Base-by-base conservation (phyloP, 1,140 invertebrate species). In the Anthonomus grandis region DNA sequence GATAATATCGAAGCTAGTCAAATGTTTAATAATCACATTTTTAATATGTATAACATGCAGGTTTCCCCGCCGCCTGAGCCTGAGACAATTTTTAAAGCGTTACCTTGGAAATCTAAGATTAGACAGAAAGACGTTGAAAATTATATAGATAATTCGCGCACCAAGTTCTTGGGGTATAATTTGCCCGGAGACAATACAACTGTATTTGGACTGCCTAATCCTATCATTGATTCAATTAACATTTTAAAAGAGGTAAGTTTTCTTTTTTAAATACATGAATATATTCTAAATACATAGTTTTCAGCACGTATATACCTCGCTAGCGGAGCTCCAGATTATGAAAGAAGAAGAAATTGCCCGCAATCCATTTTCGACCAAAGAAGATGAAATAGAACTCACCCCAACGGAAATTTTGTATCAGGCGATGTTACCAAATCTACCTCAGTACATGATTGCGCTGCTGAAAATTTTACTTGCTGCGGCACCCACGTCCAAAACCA, bases 71-170 rank as follows among this genome's bases (percentile, higher is more conserved):
- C 42, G 22, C 48, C 50, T 4, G 49, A 46, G 18, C 49, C 52
- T 39, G 49, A 52, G 23, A 12, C 44, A 12, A 24, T 66, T 45
- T 44, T 48, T 12, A 59, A 45, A 54, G 64, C 31, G 27, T 78
- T 98, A 58, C 95, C 95, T 1, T 98, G 95, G 95, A 85, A 87
- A 59, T 93, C 95, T 6, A 98, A 98, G 83, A 94, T 97, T n/a
- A 79, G 92, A 18, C 88, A 93, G 68, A 92, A 90, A 76, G 93
- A 96, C 72, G 86, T 97, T 39, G 92, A 97, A 66, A 78, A 81
- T 59, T 98, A 97, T 75, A 75, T 98, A 57, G 92, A 97, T 67
- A 86, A 86, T 67, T 92, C 93, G 4, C 77, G 96, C 66, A 79
- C 89, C 39, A 98, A 98, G 76, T 98, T 98, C 60, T 78, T 96